Conservation (phyloP, 2,113 vertebrate species). For the Myotis brandtii region DNA sequence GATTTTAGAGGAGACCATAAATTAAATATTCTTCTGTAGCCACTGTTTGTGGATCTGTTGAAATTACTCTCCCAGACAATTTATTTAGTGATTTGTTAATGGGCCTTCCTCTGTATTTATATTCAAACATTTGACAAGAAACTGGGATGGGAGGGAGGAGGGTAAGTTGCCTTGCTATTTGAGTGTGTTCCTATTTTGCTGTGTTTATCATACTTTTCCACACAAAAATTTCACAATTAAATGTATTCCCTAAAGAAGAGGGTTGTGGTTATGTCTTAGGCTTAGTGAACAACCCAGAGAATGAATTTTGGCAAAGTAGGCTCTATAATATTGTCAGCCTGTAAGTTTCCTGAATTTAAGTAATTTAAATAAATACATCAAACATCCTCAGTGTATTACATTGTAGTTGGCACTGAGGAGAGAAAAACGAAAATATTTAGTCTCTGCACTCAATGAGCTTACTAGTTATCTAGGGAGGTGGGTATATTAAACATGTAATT, state of each 20-base stretch:
- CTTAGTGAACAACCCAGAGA: neutral
- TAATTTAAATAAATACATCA: neutral
- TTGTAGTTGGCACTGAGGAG: neutral
- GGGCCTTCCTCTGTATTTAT: neutral
- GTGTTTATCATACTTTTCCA: neutral
- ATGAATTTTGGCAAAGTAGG: neutral
- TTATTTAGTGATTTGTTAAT: neutral
- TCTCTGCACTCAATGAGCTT: neutral
- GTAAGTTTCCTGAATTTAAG: conserved; percentile 9
- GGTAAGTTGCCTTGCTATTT: neutral
- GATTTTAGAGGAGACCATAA: neutral
- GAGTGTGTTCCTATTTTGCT: neutral
- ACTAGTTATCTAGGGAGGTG: neutral
- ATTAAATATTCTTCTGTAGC: neutral
- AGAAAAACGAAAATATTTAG: neutral
- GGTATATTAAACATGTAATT: neutral
- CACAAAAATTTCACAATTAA: neutral
- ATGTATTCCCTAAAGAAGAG: neutral
- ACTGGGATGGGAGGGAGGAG: fast-evolving
- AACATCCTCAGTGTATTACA: neutral
- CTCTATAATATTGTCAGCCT: neutral
- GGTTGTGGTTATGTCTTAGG: neutral
- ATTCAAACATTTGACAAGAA: neutral
- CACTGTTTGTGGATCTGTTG: neutral
- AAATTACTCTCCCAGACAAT: conserved; percentile 33